Percentiles rank a stretch among this genome's conserved stretches.
phyloP scores from a whole-genome alignment of 2,113 vertebrate genomes.

The Lepus timidus region DNA sequence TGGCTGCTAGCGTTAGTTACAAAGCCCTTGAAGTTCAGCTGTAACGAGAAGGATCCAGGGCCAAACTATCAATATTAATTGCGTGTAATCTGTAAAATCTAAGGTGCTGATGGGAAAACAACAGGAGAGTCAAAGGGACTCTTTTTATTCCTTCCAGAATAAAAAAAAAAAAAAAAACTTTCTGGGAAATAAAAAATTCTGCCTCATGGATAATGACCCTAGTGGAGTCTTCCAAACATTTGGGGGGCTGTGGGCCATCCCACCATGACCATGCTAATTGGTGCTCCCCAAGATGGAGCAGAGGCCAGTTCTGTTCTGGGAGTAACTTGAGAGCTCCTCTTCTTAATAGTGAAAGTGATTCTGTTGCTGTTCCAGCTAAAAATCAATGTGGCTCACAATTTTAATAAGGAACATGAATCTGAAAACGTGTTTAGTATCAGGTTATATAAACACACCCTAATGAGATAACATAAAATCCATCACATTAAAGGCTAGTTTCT shows the following conservation, averaged over 20 bases:
- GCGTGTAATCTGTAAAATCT: conserved; percentile 1
- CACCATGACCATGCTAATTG: conserved; percentile 79
- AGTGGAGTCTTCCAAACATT: conserved; percentile 62
- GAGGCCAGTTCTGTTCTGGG: conserved; percentile 79
- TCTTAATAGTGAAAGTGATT: conserved; percentile 87
- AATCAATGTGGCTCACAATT: conserved; percentile 89
- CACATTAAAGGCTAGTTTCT: conserved; percentile 90
- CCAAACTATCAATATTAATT: conserved; percentile 74
- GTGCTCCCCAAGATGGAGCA: conserved; percentile 43
- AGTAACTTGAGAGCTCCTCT: conserved; percentile 85
- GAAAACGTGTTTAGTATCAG: conserved; percentile 90
- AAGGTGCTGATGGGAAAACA: conserved; percentile 35
- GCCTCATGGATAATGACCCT: conserved; percentile 59
- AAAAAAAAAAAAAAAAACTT: background rate
- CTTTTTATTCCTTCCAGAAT: background rate
- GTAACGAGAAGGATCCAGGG: conserved; percentile 59
- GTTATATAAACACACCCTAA: conserved; percentile 92
- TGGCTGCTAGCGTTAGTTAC: conserved; percentile 69
- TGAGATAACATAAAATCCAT: conserved; percentile 93
- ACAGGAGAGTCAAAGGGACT: background rate
- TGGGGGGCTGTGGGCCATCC: conserved; percentile 70
- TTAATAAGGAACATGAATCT: conserved; percentile 92
- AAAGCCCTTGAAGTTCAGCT: conserved; percentile 74
- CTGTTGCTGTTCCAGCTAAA: conserved; percentile 85
- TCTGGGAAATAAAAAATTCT: conserved; percentile 70